Percentiles rank a stretch among this genome's conserved stretches.
Evolutionary conservation across 2,888 invertebrate species (phyloP).

Genomic region (Heliothis peltigera): DNA sequence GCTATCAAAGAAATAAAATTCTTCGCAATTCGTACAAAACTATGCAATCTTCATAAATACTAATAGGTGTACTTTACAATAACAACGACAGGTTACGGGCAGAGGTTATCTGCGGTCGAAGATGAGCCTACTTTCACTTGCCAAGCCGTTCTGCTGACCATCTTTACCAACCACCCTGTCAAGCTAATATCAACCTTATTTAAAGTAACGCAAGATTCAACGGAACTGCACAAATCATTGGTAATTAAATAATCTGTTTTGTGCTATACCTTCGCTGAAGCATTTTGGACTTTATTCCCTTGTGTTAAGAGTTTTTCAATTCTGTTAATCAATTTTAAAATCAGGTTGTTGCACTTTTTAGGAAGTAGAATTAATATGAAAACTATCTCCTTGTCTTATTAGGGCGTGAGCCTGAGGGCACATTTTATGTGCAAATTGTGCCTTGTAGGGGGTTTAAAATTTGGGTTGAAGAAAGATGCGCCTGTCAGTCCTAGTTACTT

Average conservation of each 20-base stretch:
- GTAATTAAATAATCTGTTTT: constrained; percentile 65
- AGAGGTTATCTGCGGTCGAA: constrained; percentile 83
- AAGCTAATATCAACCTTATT: constrained; percentile 31
- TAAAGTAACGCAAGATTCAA: not conserved
- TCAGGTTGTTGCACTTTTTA: constrained; percentile 61
- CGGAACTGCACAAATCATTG: constrained; percentile 37
- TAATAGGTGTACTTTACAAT: constrained; percentile 83
- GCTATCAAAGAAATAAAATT: constrained; percentile 54
- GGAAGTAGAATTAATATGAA: constrained; percentile 57
- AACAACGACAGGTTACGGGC: constrained; percentile 81
- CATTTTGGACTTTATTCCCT: constrained; percentile 53
- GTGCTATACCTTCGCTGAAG: constrained; percentile 60
- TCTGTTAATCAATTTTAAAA: constrained; percentile 48
- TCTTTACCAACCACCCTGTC: constrained; percentile 3
- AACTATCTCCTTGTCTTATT: constrained; percentile 59
- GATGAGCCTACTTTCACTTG: constrained; percentile 87
- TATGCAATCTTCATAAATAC: constrained; percentile 67
- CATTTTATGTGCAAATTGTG: constrained; percentile 40
- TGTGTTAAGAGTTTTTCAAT: constrained; percentile 24
- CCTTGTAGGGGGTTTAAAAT: constrained; percentile 45
- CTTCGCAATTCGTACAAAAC: constrained; percentile 51
- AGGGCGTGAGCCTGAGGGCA: constrained; percentile 56
- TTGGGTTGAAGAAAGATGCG: constrained; percentile 20
- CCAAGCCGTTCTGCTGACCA: constrained; percentile 66
- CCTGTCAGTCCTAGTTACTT: constrained; percentile 31